These are phyloP conservation scores for Ceratosolen solmsi DNA, from an alignment of 1,140 invertebrate species.

Conservation along the genomic window DNA sequence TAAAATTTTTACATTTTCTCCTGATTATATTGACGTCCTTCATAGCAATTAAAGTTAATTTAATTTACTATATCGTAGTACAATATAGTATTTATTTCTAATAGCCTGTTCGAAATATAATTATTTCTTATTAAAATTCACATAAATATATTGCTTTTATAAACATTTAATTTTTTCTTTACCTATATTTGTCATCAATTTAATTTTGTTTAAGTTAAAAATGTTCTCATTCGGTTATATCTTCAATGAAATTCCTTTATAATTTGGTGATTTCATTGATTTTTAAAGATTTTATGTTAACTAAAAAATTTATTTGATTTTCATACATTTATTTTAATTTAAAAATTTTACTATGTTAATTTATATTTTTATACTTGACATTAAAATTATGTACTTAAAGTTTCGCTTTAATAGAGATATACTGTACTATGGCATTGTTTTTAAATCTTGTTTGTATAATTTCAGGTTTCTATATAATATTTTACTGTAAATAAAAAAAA, in stretches of 20 bases:
- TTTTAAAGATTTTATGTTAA: constrained; percentile 22
- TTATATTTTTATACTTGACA: constrained; percentile 27
- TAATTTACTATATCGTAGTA: constrained; percentile 47
- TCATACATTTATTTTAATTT: constrained; percentile 15
- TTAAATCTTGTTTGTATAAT: constrained; percentile 7
- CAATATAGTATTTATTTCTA: constrained; percentile 51
- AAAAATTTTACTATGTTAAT: constrained; percentile 19
- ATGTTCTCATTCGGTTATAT: background rate
- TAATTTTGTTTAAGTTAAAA: constrained; percentile 2
- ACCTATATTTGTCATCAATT: background rate
- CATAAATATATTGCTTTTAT: background rate
- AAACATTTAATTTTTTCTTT: constrained; percentile 19
- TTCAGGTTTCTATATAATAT: constrained; percentile 2
- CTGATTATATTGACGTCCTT: constrained; percentile 15
- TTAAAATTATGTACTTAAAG: constrained; percentile 44
- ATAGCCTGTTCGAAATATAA: constrained; percentile 39
- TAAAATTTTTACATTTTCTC: constrained; percentile 49
- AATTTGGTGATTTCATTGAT: background rate
- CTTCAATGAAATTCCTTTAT: background rate
- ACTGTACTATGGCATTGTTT: background rate
- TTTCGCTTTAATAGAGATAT: background rate
- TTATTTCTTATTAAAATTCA: constrained; percentile 5
- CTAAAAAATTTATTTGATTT: constrained; percentile 24
- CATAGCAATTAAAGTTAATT: constrained; percentile 43
- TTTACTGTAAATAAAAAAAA: constrained; percentile 2